Base-by-base conservation (phyloP, 37 sponge, comb jelly and placozoan genomes). In the Theonella swinhoei region DNA sequence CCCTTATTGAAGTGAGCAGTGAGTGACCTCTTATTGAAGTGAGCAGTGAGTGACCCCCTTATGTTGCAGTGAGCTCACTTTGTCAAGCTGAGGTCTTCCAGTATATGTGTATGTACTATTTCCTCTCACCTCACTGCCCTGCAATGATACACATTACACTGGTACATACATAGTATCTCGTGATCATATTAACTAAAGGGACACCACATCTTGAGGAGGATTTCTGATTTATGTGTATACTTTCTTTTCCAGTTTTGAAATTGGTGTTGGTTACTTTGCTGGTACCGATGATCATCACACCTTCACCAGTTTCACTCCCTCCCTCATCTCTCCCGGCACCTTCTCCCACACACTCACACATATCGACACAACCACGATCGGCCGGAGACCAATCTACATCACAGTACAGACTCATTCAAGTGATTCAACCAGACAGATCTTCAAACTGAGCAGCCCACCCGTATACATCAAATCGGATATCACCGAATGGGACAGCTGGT, bases 241-340 rank as follows among this genome's bases (percentile, higher is more conserved):
- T 28, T 25, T 25, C 33, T 25, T 24, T 32, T 70, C 8, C 30
- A 75, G 75, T 24, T 86, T 82, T 64, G 79, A 89, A 47, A 19
- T 93, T 39, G 86, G 80, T 29, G 31, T 86, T 20, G 93, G 93
- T 26, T 54, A 39, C 25, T 38, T 19, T 1, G 80, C 83, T 20
- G 75, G 77, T 31, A 79, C 64, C 34, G 85, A 81, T 69, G 87
- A 93, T 35, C 39, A 88, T 9, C 29, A 74, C 17, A 33, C 35
- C 4, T 93, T 67, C 80, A 33, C 69, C 20, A 25, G 26, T 0
- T 36, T 86, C 39, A 19, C 54, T 26, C 83, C 87, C 39, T 5
- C 68, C 8, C 71, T 24, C 25, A 28, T 74, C 26, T 9, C 65
- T 19, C 42, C 5, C 19, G 65, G 35, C 37, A 59, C 39, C 4